Evolutionary conservation across 2,888 invertebrate genomes (phyloP).

Genomic region (Orchesellides sinensis): DNA sequence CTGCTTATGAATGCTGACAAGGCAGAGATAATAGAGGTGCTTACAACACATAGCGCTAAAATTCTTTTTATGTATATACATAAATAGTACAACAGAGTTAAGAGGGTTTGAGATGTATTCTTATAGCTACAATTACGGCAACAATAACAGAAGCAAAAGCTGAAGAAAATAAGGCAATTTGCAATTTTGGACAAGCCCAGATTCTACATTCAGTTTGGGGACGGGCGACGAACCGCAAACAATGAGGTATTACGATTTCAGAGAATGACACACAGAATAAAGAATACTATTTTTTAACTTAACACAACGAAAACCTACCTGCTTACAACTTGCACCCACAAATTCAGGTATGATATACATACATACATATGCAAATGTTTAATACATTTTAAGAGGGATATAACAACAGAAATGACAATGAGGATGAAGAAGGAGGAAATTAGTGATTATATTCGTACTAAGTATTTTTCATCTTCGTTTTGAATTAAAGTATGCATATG

Average conservation of each 20-base stretch:
- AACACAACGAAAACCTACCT: no score
- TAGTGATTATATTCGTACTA: no score
- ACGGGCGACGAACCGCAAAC: constrained; percentile 34
- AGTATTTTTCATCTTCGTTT: no score
- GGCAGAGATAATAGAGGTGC: background rate
- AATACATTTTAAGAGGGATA: no score
- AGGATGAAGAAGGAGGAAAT: no score
- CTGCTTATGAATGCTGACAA: background rate
- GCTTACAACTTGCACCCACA: no score
- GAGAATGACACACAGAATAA: constrained; percentile 7
- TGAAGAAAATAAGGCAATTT: constrained; percentile 6
- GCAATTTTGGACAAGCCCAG: constrained; percentile 43
- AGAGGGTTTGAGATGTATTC: background rate
- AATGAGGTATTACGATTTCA: constrained; percentile 28
- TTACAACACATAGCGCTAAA: background rate
- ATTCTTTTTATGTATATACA: background rate
- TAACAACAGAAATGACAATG: no score
- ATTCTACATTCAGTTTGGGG: background rate
- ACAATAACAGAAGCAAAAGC: constrained; percentile 22
- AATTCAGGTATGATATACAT: no score
- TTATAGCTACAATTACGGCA: background rate
- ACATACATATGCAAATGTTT: no score
- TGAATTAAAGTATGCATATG: no score
- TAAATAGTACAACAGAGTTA: no score
- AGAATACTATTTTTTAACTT: no score